Evolutionary conservation across 2,888 invertebrate species (phyloP).

Genomic region (Aspidiotus destructor): DNA sequence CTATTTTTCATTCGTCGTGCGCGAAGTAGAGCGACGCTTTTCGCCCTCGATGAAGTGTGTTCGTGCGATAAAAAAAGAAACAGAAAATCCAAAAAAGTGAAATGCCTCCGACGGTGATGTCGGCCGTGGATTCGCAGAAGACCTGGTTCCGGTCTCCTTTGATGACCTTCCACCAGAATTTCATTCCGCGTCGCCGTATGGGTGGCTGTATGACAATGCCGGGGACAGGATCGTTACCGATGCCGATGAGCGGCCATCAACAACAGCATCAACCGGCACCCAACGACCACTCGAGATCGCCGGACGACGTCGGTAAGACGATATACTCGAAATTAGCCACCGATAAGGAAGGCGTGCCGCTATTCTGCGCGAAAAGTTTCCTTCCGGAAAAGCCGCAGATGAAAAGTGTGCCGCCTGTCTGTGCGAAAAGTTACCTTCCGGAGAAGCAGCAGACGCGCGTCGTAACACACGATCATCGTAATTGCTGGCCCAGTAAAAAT

Average conservation of each 20-base stretch:
- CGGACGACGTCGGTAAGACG: background rate
- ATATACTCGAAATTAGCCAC: slow-evolving; percentile 62
- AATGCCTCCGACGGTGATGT: background rate
- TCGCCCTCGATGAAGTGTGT: too few relatives aligned
- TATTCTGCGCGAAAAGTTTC: slow-evolving; percentile 57
- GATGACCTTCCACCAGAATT: slow-evolving; percentile 16
- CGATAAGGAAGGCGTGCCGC: slow-evolving; percentile 76
- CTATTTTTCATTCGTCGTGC: too few relatives aligned
- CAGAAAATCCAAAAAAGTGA: too few relatives aligned
- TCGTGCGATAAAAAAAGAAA: too few relatives aligned
- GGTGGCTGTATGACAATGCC: too few relatives aligned
- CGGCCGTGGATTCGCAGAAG: slow-evolving; percentile 19
- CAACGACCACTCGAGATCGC: background rate
- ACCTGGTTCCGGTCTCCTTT: slow-evolving; percentile 28
- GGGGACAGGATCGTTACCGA: too few relatives aligned
- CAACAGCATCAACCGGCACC: too few relatives aligned
- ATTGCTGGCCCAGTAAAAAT: slow-evolving; percentile 41
- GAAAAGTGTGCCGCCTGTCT: background rate
- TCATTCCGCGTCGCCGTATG: too few relatives aligned
- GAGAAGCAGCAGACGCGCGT: background rate
- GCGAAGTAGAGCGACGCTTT: too few relatives aligned
- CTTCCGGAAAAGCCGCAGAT: background rate
- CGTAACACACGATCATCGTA: slow-evolving; percentile 15
- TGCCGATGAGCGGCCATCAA: slow-evolving; percentile 18
- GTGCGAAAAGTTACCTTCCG: background rate